Percentiles rank a stretch among this genome's conserved stretches.
Evolutionary conservation across 2,797 vertebrate genomes (phyloP).

Genomic region (Sus cebifrons): DNA sequence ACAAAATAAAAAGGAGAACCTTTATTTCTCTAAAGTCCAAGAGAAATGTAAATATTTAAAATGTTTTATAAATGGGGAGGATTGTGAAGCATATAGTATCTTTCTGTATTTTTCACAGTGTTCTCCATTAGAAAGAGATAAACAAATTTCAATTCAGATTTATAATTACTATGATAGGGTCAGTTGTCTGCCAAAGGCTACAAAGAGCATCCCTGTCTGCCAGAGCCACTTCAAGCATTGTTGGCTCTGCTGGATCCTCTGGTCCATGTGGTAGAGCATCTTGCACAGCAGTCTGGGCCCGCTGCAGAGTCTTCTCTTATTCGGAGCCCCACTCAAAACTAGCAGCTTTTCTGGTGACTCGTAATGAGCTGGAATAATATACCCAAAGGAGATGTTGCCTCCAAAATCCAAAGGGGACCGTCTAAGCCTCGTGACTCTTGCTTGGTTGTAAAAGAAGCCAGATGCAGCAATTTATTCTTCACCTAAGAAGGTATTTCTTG

Average conservation of each 20-base stretch:
- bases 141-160: background rate
- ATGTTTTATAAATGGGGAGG: background rate
- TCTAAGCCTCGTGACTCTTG: background rate
- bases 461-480: background rate
- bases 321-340: background rate
- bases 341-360: background rate
- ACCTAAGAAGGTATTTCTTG: background rate
- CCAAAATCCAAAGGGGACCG: background rate
- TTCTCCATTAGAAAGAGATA: background rate
- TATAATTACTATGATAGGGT: background rate
- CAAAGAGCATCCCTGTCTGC: background rate
- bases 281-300: background rate
- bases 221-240: background rate
- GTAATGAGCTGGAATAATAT: background rate
- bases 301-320: background rate
- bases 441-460: background rate
- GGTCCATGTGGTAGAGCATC: background rate
- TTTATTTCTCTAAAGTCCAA: slow-evolving; percentile 11
- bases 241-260: background rate
- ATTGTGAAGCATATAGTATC: background rate
- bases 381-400: background rate
- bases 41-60: background rate
- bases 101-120: background rate
- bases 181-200: background rate
- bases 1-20: background rate